Conservation (phyloP, 2,888 invertebrate genomes). For the Macaria liturata region DNA sequence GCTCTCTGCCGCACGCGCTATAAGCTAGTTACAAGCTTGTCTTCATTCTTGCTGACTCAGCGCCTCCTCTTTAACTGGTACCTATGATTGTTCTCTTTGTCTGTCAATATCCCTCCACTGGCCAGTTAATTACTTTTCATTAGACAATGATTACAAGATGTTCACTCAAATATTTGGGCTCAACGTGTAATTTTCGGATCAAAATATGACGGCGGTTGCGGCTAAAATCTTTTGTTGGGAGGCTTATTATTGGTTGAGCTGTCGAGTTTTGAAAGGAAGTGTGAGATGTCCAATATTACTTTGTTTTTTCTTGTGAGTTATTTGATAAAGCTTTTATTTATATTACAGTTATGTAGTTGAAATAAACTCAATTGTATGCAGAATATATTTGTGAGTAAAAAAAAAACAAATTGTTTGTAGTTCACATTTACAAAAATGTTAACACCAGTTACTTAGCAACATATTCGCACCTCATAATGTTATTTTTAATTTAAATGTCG, state of each 20-base stretch:
- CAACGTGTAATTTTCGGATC: slow-evolving; percentile 37
- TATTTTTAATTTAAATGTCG: slow-evolving; percentile 7
- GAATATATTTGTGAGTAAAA: no score
- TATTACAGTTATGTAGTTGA: no score
- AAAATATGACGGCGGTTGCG: slow-evolving; percentile 25
- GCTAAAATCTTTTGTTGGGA: slow-evolving; percentile 4
- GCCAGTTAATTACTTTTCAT: slow-evolving; percentile 81
- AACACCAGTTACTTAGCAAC: no score
- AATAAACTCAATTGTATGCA: no score
- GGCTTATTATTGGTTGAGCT: slow-evolving; percentile 3
- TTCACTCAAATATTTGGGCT: slow-evolving; percentile 37
- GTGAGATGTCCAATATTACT: no score
- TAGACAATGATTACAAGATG: slow-evolving; percentile 50
- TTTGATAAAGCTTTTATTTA: no score
- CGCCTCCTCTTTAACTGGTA: slow-evolving; percentile 74
- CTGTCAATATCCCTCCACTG: slow-evolving; percentile 61
- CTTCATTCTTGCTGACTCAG: slow-evolving; percentile 75
- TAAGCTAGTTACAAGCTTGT: slow-evolving; percentile 65
- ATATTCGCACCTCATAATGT: neutral
- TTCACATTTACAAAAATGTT: no score
- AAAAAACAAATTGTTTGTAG: no score
- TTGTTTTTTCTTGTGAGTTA: no score
- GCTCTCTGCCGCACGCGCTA: slow-evolving; percentile 46
- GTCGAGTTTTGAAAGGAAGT: no score
- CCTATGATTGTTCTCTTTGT: slow-evolving; percentile 80